Conservation (phyloP, 2,797 vertebrate species). For the Apodemus agrarius region DNA sequence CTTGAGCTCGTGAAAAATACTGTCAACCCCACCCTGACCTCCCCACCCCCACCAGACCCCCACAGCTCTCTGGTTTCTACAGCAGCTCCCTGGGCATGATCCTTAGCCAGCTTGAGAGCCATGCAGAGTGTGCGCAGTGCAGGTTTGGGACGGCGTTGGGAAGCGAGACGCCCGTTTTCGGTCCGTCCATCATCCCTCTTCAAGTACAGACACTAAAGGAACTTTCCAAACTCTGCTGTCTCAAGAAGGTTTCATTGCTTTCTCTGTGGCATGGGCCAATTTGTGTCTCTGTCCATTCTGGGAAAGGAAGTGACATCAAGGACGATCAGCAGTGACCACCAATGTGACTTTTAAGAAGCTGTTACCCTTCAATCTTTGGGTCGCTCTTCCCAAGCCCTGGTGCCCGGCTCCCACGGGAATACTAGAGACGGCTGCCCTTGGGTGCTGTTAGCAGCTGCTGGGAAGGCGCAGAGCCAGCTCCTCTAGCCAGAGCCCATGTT, state of each 20-base stretch:
- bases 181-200: not conserved
- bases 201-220: not conserved
- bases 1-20: not conserved
- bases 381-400: not conserved
- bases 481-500: constrained; percentile 59
- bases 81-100: not conserved
- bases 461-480: constrained; percentile 64
- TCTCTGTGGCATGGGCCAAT: not conserved
- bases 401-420: not conserved
- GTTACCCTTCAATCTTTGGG: not conserved
- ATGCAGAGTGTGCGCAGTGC: not conserved
- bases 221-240: constrained; percentile 26
- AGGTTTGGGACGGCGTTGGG: not conserved
- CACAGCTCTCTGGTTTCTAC: not conserved
- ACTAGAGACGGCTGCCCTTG: not conserved
- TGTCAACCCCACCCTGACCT: too few relatives aligned
- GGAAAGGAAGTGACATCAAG: not conserved
- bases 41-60: not conserved
- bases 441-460: constrained; percentile 54
- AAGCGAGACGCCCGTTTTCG: not conserved
- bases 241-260: constrained; percentile 2
- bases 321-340: not conserved
- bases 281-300: constrained; percentile 35
- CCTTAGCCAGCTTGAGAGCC: not conserved
- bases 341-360: constrained; percentile 15